Evolutionary conservation across 2,888 invertebrate species (phyloP), one percentile per base, ranked within the genome.

Genomic region (Drosophila koepferae): DNA sequence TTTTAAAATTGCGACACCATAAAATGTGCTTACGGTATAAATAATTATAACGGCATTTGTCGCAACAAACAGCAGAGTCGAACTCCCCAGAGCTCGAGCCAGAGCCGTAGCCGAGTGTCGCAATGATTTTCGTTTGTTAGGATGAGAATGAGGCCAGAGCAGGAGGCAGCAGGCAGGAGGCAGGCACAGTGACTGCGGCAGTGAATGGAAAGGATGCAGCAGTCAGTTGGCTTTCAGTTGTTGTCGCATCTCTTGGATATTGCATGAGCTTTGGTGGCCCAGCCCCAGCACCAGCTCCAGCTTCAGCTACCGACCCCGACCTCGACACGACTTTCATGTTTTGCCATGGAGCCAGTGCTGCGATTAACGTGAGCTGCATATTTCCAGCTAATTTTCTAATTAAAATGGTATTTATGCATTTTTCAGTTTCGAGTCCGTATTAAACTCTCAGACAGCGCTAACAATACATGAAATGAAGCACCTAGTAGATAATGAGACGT

Each of bases 351-450:
- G 58, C 67, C 68, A 76, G 69, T 60, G 76, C 68, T 74, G 92
- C 92, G 92, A 92, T 93, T 93, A 93, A 92, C 92, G 92, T 92
- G 92, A 91, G 92, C 90, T 91, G 93, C 92, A 92, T 92, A 92
- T 91, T 92, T 92, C 87, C 86, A 91, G 92, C 92, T 92, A 92
- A 92, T 92, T 92, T 92, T 92, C 92, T 93, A 93, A 92, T 92
- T 92, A 93, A 92, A 93, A 92, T 78, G 82, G 87, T 92, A 93
- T 92, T 92, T 92, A 92, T 92, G 91, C 90, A 91, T 92, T 91
- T 90, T 90, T 86, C 86, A 89, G 90, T 80, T 87, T n/a, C 18
- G 65, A 54, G 66, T 69, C 64, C 63, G 76, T 75, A 86, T 89
- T 86, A 90, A 79, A 77, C 74, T 80, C 75, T 72, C 58, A 46